Base-by-base conservation (phyloP, 1,140 invertebrate genomes). In the Vanessa atalanta region DNA sequence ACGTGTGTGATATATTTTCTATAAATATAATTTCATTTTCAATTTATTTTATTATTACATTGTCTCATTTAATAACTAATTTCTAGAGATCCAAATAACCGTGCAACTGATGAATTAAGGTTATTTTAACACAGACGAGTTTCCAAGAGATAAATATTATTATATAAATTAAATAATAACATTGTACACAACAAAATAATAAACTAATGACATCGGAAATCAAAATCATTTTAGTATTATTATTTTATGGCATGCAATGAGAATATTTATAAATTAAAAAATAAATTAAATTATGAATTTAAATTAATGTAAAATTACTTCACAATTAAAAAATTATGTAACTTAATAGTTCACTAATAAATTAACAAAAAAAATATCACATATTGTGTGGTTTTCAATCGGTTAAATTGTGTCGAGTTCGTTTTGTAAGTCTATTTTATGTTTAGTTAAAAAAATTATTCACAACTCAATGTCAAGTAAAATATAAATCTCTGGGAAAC, bases 401-500 rank as follows among this genome's bases (percentile, higher is more conserved):
- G 0, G 37, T 43, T 43, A 43, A 43, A 43, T 43, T 43, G 6
- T 43, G 37, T 43, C 9, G 37, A 43, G 7, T 15, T 50, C 13
- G 13, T 14, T 50, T n/a, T 14, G 15, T 50, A 50, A 50, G 13
- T 50, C 48, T 50, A 50, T 55, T 20, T 8, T 55, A 55, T 7
- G 20, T 55, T 55, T 0, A n/a, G 16, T 55, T 4, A 14, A 57
- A 57, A 57, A 53, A 57, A 57, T 57, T 8, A 57, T 57, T 26
- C 53, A 57, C 20, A 61, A 15, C 23, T 37, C 31, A 61, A 61
- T 31, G 57, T 15, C 53, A 61, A 61, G 15, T 61, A 4, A 61
- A 66, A 66, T 50, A 50, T 51, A 66, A 50, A 51, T 51, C 65
- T 66, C 65, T 66, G 26, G 60, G 50, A 51, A 64, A 57, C 61